Evolutionary conservation across 2,113 vertebrate species (phyloP), one percentile per base, ranked within the genome.

Genomic region (Rhinolophus sinicus): DNA sequence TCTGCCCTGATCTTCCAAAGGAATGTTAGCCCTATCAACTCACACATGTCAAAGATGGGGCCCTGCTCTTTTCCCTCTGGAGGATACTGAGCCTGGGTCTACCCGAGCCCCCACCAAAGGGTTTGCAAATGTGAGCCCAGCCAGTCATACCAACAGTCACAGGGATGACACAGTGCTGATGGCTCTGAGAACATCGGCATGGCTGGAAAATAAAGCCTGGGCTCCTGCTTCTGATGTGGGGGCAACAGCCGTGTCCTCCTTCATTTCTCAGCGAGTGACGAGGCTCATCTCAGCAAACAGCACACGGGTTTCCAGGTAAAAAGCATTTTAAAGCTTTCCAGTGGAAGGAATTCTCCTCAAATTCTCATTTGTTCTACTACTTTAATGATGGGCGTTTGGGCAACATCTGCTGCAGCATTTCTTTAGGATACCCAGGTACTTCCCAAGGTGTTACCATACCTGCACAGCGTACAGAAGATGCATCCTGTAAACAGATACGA

Each of bases 391-490:
- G 18, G 30, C n/a, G 12, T 81, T 30, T 76, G 10, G 76, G 54
- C 12, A 77, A 33, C 47, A 65, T 26, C 18, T 21, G 26, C 30
- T 11, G 24, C 22, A 10, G 11, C 18, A 8, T 81, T 86, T 76
- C 94, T 67, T 81, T 28, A 82, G 54, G 93, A 8, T 18, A 9
- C 18, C 76, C 40, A 64, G 67, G 50, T 1, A 30, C 38, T 18
- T 15, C 3, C 6, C 9, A 47, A 73, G 35, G 22, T 28, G 16
- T 72, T 54, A 50, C 21, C 73, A 15, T 99, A 99, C 99, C 99
- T 99, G 99, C 93, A 99, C 99, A 72, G 99, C 99, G 50, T 99
- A 99, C 33, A 99, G 99, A 96, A 99, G 99, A 81, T 99, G 99
- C 99, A 99, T 99, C 97, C 99, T 99, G 98, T 99, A 99, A 97